Conservation (phyloP, 1,140 invertebrate species). For the Phymorhynchus buccinoides region DNA sequence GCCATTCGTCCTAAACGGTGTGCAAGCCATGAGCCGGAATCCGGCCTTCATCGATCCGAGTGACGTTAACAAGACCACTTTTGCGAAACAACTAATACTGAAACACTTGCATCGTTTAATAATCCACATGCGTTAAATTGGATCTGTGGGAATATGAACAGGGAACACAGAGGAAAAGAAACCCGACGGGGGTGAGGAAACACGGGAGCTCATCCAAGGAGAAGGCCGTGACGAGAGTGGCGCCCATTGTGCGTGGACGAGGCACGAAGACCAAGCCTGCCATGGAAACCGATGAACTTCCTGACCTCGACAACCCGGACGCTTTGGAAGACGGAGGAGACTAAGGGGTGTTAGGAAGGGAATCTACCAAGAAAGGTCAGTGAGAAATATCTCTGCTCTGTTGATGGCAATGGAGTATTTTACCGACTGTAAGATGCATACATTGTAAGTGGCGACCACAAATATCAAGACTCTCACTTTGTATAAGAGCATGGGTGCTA, state of each 20-base stretch:
- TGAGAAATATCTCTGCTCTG: neutral
- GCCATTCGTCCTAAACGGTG: too few relatives aligned
- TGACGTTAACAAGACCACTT: too few relatives aligned
- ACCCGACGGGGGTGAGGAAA: constrained; percentile 39
- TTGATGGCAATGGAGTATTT: too few relatives aligned
- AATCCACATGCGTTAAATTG: too few relatives aligned
- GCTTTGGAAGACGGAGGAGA: neutral
- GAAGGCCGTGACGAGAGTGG: neutral
- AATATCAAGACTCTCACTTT: too few relatives aligned
- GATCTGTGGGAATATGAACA: neutral
- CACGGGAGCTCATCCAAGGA: constrained; percentile 21
- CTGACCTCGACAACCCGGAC: constrained; percentile 27
- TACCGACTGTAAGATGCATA: too few relatives aligned
- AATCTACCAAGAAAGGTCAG: constrained; percentile 23
- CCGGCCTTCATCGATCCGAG: too few relatives aligned
- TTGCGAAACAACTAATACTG: too few relatives aligned
- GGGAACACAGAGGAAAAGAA: constrained; percentile 44
- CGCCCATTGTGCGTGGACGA: constrained; percentile 29
- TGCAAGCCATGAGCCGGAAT: too few relatives aligned
- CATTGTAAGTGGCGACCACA: too few relatives aligned
- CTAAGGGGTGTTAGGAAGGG: neutral
- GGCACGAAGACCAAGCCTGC: constrained; percentile 31
- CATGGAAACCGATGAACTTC: constrained; percentile 11
- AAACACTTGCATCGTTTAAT: too few relatives aligned
- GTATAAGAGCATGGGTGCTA: too few relatives aligned